These are phyloP conservation scores for Zaprionus tsacasi DNA, from an alignment of 1,140 invertebrate species.

Conservation along the genomic window DNA sequence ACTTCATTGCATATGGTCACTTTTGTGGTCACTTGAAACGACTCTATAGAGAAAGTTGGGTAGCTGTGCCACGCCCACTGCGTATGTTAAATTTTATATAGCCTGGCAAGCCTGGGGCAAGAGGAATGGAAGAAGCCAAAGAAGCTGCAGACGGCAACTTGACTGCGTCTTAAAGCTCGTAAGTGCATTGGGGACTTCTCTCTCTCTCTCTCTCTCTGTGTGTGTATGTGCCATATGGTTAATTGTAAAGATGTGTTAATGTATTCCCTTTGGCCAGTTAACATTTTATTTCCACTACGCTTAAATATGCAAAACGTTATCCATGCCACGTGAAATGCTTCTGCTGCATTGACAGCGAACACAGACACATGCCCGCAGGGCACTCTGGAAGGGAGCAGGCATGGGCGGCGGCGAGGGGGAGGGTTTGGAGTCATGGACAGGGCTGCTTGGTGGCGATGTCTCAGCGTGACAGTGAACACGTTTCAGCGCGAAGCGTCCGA, in stretches of 20 bases:
- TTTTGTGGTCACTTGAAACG: conserved; percentile 59
- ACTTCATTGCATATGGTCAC: conserved; percentile 2
- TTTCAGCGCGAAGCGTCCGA: conserved; percentile 61
- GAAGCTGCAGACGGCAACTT: conserved; percentile 17
- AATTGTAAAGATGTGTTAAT: conserved; percentile 82
- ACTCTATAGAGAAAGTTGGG: conserved; percentile 34
- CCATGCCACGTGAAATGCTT: conserved; percentile 39
- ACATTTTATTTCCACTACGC: conserved; percentile 70
- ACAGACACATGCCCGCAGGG: conserved; percentile 3
- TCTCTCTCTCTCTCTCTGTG: not conserved
- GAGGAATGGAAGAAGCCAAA: not conserved
- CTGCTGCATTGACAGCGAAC: conserved; percentile 35
- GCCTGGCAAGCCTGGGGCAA: conserved; percentile 10
- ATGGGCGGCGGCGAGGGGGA: not conserved
- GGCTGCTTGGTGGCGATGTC: conserved; percentile 13
- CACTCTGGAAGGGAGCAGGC: not conserved
- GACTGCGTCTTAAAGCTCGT: conserved; percentile 37
- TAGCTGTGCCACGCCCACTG: conserved; percentile 22
- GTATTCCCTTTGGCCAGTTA: conserved; percentile 77
- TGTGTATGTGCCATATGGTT: conserved; percentile 34
- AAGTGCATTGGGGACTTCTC: conserved; percentile 67
- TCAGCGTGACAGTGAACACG: conserved; percentile 75
- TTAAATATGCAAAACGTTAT: conserved; percentile 63
- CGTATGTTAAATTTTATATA: conserved; percentile 54
- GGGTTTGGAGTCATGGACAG: not conserved